Evolutionary conservation across 2,797 vertebrate species (phyloP).

Genomic region (Ficedula albicollis): DNA sequence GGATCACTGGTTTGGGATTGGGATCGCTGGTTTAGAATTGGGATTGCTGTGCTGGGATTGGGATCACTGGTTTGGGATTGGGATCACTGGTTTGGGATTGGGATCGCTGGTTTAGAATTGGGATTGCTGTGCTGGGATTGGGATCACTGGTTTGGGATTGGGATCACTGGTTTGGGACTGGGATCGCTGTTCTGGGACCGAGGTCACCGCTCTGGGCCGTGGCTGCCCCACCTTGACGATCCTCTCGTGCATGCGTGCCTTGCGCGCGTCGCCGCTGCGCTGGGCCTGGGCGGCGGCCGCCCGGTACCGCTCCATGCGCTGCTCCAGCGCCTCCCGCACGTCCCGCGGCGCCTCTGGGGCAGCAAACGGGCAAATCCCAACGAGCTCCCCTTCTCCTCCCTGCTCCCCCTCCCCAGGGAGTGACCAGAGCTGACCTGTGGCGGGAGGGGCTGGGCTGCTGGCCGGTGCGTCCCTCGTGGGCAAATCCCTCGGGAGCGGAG

Average conservation of each 20-base stretch:
- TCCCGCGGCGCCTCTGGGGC: background rate
- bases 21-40: too few species aligned
- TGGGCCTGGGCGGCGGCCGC: background rate
- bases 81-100: too few species aligned
- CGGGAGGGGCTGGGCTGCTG: background rate
- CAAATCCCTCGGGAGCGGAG: fast-evolving
- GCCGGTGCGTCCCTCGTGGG: fast-evolving
- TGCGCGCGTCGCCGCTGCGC: background rate
- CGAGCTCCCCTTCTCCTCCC: too few species aligned
- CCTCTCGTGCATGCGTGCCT: background rate
- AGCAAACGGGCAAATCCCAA: fast-evolving
- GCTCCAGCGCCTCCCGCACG: background rate
- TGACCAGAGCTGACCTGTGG: fast-evolving
- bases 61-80: background rate
- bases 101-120: too few species aligned
- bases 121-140: fast-evolving
- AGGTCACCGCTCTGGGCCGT: fast-evolving
- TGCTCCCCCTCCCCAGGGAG: fast-evolving
- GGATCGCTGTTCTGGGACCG: fast-evolving
- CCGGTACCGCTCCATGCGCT: background rate
- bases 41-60: background rate
- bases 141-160: background rate
- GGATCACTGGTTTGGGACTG: background rate
- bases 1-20: background rate
- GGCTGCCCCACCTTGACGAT: background rate